phyloP scores from a whole-genome alignment of 2,797 vertebrate species.

The Pogonophryne albipinna region DNA sequence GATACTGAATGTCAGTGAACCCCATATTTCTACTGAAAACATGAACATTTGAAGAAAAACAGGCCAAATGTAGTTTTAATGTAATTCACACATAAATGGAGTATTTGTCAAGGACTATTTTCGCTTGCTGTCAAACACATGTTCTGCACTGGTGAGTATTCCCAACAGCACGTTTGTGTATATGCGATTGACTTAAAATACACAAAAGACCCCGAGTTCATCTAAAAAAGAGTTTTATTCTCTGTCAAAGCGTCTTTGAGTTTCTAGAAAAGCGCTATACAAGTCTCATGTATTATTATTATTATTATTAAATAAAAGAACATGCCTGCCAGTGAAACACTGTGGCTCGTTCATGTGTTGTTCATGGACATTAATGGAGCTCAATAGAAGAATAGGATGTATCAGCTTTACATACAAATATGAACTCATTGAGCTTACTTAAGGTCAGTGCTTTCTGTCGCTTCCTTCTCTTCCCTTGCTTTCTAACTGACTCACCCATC shows the following conservation, averaged over 20 bases:
- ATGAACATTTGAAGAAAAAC: not conserved
- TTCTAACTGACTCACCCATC: conserved; percentile 5
- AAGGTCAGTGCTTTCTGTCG: not conserved
- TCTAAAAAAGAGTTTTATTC: too few relatives aligned
- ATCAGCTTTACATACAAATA: not conserved
- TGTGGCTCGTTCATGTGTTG: conserved; percentile 7
- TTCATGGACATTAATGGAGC: not conserved
- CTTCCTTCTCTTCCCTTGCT: not conserved
- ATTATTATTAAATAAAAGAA: not conserved
- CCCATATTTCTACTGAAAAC: not conserved
- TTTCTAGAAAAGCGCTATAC: too few relatives aligned
- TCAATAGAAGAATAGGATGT: not conserved
- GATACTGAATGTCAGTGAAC: not conserved
- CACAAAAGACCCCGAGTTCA: conserved; percentile 13
- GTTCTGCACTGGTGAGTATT: conserved; percentile 4
- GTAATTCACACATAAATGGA: not conserved
- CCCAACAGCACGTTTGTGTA: not conserved
- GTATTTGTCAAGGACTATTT: conserved; percentile 20
- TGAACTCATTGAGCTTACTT: not conserved
- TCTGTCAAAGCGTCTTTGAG: too few relatives aligned
- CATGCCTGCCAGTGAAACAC: not conserved
- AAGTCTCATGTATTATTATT: too few relatives aligned
- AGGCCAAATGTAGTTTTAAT: conserved; percentile 3
- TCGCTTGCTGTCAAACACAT: conserved; percentile 22
- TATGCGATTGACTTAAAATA: conserved; percentile 23